phyloP scores from a whole-genome alignment of 2,888 invertebrate species.

The Schrankia costaestrigalis region DNA sequence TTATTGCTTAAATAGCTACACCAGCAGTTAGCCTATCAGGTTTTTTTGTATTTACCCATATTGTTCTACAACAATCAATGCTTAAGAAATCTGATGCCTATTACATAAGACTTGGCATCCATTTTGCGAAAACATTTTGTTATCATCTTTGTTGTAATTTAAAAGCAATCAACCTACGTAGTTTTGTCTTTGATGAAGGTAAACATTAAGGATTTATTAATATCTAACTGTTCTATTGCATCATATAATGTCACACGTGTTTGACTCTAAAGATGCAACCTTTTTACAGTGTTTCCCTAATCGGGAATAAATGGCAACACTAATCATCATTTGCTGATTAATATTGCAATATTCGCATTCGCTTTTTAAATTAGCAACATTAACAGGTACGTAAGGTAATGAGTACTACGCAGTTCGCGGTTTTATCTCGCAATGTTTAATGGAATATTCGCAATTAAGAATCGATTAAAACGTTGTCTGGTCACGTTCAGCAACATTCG shows the following conservation, averaged over 20 bases:
- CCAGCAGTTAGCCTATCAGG: conserved; percentile 21
- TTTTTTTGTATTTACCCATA: conserved; percentile 16
- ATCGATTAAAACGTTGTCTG: conserved; percentile 63
- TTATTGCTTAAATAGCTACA: conserved; percentile 48
- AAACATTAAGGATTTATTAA: conserved; percentile 13
- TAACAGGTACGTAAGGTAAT: conserved; percentile 55
- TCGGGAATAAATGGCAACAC: neutral
- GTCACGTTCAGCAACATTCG: conserved; percentile 70
- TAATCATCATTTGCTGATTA: too few relatives aligned
- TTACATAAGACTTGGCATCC: conserved; percentile 4
- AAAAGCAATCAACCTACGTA: conserved; percentile 22
- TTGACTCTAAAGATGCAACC: neutral
- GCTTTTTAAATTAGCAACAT: too few relatives aligned
- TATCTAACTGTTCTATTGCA: neutral
- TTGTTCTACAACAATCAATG: neutral
- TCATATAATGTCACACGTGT: neutral
- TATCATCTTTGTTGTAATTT: conserved; percentile 15
- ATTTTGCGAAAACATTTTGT: conserved; percentile 22
- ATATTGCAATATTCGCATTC: too few relatives aligned
- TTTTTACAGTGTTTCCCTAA: neutral
- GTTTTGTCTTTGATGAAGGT: conserved; percentile 6
- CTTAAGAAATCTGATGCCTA: conserved; percentile 1
- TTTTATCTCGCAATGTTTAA: conserved; percentile 67
- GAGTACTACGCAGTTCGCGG: conserved; percentile 52
- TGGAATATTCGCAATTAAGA: conserved; percentile 75